These are phyloP conservation scores for Actinostola sp. DNA, from an alignment of 92 coral and sea anemone genomes.

Conservation along the genomic window DNA sequence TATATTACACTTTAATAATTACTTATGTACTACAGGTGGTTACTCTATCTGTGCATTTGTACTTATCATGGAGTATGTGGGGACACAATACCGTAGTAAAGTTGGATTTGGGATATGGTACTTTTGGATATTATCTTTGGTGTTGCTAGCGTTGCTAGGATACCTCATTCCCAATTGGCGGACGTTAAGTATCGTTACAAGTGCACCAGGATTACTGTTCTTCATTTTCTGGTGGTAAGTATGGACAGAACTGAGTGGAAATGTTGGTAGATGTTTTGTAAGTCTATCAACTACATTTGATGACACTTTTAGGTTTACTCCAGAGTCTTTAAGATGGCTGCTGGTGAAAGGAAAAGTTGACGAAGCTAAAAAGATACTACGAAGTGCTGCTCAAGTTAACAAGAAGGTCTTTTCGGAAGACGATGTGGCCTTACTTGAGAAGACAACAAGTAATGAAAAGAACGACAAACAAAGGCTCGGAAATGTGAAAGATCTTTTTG, in stretches of 20 bases:
- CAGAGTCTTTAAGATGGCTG: constrained; percentile 78
- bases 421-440: constrained; percentile 8
- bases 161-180: constrained; percentile 18
- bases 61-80: constrained; percentile 13
- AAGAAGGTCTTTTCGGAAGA: constrained; percentile 50
- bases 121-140: constrained; percentile 1
- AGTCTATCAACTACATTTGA: neutral
- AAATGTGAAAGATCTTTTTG: constrained; percentile 61
- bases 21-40: neutral
- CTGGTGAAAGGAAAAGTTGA: constrained; percentile 58
- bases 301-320: constrained; percentile 41
- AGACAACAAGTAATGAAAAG: neutral
- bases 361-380: constrained; percentile 53
- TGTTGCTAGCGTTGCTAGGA: constrained; percentile 1
- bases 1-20: neutral
- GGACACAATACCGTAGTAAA: neutral
- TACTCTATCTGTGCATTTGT: neutral
- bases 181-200: neutral
- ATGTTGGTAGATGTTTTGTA: neutral
- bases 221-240: constrained; percentile 21
- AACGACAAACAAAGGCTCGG: constrained; percentile 41
- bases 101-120: constrained; percentile 4
- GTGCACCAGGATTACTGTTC: constrained; percentile 23
- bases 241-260: neutral
- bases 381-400: constrained; percentile 60